Evolutionary conservation across 2,113 vertebrate genomes (phyloP).

Genomic region (Ptilonorhynchus violaceus): DNA sequence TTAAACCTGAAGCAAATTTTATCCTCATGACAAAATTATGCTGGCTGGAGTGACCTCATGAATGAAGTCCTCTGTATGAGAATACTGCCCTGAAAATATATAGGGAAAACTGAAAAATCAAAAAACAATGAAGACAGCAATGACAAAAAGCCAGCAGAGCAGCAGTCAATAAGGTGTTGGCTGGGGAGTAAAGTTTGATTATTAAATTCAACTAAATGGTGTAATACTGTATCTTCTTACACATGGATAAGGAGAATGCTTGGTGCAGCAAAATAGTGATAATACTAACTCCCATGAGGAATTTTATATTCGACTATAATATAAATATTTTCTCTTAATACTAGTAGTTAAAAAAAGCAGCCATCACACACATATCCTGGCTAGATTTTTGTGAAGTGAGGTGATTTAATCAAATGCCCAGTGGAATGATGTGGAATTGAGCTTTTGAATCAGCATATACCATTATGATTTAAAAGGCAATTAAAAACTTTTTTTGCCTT

Average conservation of each 20-base stretch:
- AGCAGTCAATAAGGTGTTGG: neutral
- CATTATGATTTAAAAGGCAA: neutral
- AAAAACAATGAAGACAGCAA: neutral
- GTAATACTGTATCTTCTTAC: neutral
- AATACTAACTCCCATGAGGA: neutral
- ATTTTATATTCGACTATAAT: neutral
- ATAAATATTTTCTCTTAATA: neutral
- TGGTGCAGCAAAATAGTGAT: neutral
- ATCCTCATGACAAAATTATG: neutral
- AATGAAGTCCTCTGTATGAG: neutral
- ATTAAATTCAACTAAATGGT: neutral
- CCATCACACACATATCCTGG: neutral
- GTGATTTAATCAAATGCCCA: neutral
- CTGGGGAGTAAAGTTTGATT: neutral
- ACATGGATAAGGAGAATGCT: neutral
- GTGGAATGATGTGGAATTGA: neutral
- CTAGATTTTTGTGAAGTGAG: neutral
- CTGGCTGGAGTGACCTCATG: neutral
- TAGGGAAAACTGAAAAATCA: neutral
- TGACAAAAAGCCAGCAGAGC: neutral
- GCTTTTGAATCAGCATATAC: neutral
- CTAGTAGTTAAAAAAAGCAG: neutral
- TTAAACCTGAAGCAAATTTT: neutral
- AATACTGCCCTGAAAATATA: neutral
- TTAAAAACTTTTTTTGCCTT: neutral